Conservation (phyloP, 1,140 invertebrate species). For the Drosophila repleta region DNA sequence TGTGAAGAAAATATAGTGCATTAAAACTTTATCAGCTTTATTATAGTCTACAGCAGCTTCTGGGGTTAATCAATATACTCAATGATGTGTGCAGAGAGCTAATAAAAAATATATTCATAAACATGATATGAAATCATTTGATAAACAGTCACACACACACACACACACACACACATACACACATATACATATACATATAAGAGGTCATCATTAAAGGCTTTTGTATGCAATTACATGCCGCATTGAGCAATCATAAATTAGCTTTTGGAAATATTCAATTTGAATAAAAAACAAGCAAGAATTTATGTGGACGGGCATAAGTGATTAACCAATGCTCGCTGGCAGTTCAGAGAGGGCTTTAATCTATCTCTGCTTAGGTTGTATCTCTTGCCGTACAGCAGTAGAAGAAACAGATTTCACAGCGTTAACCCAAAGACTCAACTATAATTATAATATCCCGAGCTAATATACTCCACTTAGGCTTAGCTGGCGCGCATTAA, state of each 20-base stretch:
- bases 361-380: too few relatives aligned
- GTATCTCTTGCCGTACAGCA: too few relatives aligned
- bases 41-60: neutral
- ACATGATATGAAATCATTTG: constrained; percentile 35
- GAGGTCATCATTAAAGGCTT: constrained; percentile 71
- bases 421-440: too few relatives aligned
- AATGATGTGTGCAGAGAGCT: neutral
- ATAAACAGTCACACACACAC: neutral
- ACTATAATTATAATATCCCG: too few relatives aligned
- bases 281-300: constrained; percentile 4
- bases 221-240: constrained; percentile 81
- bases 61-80: neutral
- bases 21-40: neutral
- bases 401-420: too few relatives aligned
- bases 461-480: neutral
- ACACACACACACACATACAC: constrained; percentile 25
- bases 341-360: too few relatives aligned
- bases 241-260: constrained; percentile 81
- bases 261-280: constrained; percentile 59
- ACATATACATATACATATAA: constrained; percentile 17
- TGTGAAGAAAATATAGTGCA: neutral
- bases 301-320: neutral
- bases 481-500: neutral
- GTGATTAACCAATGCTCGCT: neutral
- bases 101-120: constrained; percentile 23